Base-by-base conservation (phyloP, 2,888 invertebrate species). In the Phymatocera aterrima region DNA sequence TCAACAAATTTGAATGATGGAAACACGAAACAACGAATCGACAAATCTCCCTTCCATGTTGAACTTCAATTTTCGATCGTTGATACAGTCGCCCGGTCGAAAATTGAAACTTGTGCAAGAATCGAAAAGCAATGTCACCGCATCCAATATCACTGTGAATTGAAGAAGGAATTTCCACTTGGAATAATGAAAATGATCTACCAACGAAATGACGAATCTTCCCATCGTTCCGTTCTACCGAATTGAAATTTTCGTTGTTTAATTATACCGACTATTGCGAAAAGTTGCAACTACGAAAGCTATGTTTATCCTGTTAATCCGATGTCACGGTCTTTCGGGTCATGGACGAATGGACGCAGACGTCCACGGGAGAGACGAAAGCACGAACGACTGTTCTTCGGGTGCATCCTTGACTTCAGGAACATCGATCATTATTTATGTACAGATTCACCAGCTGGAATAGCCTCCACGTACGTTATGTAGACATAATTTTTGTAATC, bases 301-400 rank as follows among this genome's bases (percentile, higher is more conserved):
- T 75, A n/a, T 57, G 21, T 37, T 54, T 21, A 54, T 54, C 57
- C 40, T 40, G 57, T 40, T 54, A 75, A 75, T 75, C 75, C 24
- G 54, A 57, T 54, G 75, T 57, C 75, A 75, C 34, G 75, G 75
- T 75, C 57, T 37, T 60, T 18, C 40, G 54, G 75, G 57, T 75
- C 75, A 75, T n/a, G 75, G 43, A 75, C 57, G 57, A 12, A 57
- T 21, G n/a, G 40, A 61, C 34, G n/a, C n/a, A n/a, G n/a, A n/a
- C n/a, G n/a, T n/a, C n/a, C n/a, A n/a, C 28, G 34, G 51, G 0
- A 51, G 34, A 72, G 31, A 37, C 40, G 68, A 68, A 18, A 18
- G 15, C 24, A 57, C 57, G 4, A 15, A 57, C 28, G 15, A 57
- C 28, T 28, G 15, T 28, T 37, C 3, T 0, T 43, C 40, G 15